Evolutionary conservation across 2,113 vertebrate species (phyloP).

Genomic region (Cyphomyrus plagiostoma): DNA sequence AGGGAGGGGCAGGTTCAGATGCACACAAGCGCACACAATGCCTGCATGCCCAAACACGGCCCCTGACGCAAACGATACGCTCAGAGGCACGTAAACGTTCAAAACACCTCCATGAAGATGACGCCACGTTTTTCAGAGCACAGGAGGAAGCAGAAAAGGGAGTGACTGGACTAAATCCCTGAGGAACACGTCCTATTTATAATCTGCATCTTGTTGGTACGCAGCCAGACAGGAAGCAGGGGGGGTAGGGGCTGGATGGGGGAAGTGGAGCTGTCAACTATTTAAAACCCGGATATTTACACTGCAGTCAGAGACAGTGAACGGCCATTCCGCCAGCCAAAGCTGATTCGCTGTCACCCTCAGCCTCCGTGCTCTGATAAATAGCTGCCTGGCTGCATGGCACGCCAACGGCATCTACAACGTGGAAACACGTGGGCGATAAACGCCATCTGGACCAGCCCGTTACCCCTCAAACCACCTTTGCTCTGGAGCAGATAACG

Average conservation of each 20-base stretch:
- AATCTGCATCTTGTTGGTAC: background rate
- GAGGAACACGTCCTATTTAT: background rate
- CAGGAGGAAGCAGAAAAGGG: background rate
- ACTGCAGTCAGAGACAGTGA: background rate
- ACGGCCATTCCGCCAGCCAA: background rate
- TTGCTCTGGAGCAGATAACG: background rate
- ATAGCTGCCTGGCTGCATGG: background rate
- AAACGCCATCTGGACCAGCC: background rate
- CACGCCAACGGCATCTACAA: background rate
- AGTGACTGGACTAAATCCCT: background rate
- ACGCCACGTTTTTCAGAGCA: background rate
- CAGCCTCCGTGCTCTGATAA: background rate
- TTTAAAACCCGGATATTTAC: conserved; percentile 3
- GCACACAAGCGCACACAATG: background rate
- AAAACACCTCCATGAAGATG: background rate
- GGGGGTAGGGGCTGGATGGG: too few relatives aligned
- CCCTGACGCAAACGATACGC: background rate
- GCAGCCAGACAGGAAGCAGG: background rate
- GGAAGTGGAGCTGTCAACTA: background rate
- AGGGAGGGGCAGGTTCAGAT: background rate
- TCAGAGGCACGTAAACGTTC: background rate
- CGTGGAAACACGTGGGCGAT: background rate
- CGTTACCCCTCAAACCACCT: background rate
- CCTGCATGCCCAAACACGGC: background rate
- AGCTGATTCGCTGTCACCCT: background rate